These are phyloP conservation scores for Melanostoma mellinum DNA, from an alignment of 2,888 invertebrate genomes.

Conservation along the genomic window DNA sequence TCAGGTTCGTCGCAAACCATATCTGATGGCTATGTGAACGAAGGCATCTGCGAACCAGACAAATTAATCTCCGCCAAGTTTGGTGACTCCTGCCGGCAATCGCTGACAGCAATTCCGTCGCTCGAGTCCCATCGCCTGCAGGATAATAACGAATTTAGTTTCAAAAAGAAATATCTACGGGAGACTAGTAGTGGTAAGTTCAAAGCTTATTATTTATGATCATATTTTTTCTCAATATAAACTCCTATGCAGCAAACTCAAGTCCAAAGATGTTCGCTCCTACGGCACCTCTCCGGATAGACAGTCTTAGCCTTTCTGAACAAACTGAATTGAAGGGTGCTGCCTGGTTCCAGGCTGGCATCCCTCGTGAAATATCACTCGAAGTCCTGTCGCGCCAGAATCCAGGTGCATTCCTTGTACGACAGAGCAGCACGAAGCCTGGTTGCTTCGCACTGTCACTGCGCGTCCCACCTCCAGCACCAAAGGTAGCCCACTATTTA, in stretches of 20 bases:
- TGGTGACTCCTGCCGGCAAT: conserved; percentile 82
- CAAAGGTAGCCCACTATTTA: conserved; percentile 94
- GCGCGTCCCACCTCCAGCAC: conserved; percentile 93
- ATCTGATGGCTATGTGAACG: conserved; percentile 91
- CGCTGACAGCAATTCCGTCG: conserved; percentile 80
- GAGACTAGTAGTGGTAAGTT: conserved; percentile 82
- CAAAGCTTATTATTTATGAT: not conserved
- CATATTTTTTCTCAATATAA: conserved; percentile 11
- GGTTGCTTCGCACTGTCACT: conserved; percentile 97
- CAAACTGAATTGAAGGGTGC: conserved; percentile 93
- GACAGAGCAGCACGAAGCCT: conserved; percentile 95
- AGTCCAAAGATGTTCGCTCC: conserved; percentile 83
- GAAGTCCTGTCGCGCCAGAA: conserved; percentile 95
- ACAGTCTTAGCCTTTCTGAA: conserved; percentile 86
- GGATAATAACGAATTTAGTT: conserved; percentile 79
- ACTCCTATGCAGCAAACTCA: conserved; percentile 79
- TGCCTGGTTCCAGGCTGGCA: conserved; percentile 98
- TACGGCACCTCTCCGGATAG: conserved; percentile 82
- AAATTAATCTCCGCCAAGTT: conserved; percentile 82
- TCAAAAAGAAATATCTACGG: conserved; percentile 81
- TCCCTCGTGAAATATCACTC: conserved; percentile 95
- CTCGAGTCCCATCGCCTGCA: conserved; percentile 78
- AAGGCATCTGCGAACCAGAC: conserved; percentile 88
- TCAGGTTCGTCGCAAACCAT: conserved; percentile 87
- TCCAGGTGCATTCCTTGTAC: conserved; percentile 97